A percentile compares a stretch with the other conserved stretches of the same genome.
phyloP scores from a whole-genome alignment of 2,113 vertebrate species.

The Noctilio leporinus region DNA sequence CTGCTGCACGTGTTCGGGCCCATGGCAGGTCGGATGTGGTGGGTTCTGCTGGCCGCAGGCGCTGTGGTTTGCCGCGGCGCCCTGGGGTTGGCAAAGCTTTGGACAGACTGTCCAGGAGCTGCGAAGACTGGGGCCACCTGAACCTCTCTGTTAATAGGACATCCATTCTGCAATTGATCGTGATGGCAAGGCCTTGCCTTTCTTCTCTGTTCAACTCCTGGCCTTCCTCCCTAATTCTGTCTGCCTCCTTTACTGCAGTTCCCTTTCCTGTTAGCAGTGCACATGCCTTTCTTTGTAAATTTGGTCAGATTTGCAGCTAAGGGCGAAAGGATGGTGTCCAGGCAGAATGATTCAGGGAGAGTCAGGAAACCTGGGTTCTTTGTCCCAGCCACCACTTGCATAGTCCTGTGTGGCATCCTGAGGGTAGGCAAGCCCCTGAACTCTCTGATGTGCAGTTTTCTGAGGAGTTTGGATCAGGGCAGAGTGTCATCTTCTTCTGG shows the following conservation, averaged over 20 bases:
- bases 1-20: background rate
- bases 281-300: background rate
- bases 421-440: accelerated
- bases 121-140: background rate
- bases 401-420: accelerated
- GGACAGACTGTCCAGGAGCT: background rate
- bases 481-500: background rate
- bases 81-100: conserved; percentile 19
- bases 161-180: background rate
- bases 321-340: background rate
- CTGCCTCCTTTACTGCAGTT: background rate
- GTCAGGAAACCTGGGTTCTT: background rate
- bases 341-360: accelerated
- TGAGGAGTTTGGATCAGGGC: background rate
- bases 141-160: background rate
- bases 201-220: background rate
- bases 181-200: background rate
- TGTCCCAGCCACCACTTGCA: background rate
- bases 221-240: background rate
- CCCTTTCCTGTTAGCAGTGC: background rate
- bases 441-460: background rate
- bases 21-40: background rate
- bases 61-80: conserved; percentile 10
- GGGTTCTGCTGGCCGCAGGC: background rate
- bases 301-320: background rate